phyloP scores from a whole-genome alignment of 2,113 vertebrate species.

The Ammodramus savannarum region DNA sequence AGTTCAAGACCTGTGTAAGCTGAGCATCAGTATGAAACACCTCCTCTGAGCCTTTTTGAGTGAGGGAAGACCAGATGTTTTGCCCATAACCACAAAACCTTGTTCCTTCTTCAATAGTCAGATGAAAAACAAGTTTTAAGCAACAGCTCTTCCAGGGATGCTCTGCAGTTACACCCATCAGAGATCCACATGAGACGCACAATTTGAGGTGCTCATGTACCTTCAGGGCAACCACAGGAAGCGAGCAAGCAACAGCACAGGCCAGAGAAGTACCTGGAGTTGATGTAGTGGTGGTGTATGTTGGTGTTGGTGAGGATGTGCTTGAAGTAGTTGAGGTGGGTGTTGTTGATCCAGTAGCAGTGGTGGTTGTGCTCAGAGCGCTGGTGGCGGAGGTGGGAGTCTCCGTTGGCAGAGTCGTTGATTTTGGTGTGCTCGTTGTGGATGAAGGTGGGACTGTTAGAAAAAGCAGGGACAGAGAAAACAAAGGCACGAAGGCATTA shows the following conservation, averaged over 20 bases:
- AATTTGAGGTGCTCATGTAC: neutral
- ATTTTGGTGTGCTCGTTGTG: neutral
- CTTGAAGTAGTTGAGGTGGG: neutral
- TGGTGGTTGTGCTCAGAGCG: neutral
- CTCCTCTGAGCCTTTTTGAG: neutral
- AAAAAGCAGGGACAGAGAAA: neutral
- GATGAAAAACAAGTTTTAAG: neutral
- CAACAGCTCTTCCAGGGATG: neutral
- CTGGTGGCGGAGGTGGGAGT: neutral
- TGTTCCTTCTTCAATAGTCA: neutral
- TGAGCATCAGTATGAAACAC: neutral
- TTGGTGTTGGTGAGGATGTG: neutral
- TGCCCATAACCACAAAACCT: neutral
- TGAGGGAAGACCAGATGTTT: neutral
- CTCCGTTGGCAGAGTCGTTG: neutral
- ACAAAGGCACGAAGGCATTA: neutral
- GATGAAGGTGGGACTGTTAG: neutral
- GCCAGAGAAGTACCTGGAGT: neutral
- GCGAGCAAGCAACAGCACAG: neutral
- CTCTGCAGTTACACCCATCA: neutral
- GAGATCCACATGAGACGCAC: fast-evolving
- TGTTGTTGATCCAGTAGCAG: neutral
- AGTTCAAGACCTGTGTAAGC: neutral
- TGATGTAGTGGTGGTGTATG: neutral
- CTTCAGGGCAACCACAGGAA: neutral